phyloP scores from a whole-genome alignment of 2,797 vertebrate genomes.

The Pseudocheirus occidentalis region DNA sequence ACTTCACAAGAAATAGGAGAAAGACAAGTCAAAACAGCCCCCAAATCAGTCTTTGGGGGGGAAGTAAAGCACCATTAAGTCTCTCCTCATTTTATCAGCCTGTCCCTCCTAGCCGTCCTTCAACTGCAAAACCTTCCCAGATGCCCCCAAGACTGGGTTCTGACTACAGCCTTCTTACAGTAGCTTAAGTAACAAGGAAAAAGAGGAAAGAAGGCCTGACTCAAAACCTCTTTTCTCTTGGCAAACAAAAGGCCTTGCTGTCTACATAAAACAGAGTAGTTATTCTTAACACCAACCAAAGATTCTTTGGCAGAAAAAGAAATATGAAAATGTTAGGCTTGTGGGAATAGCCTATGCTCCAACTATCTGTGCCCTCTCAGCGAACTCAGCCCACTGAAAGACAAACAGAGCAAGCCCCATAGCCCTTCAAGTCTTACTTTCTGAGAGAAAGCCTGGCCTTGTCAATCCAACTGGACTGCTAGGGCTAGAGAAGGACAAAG shows the following conservation, averaged over 20 bases:
- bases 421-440: slow-evolving; percentile 12
- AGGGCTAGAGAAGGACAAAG: background rate
- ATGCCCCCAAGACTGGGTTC: slow-evolving; percentile 48
- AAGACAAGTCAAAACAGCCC: slow-evolving; percentile 41
- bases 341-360: slow-evolving; percentile 74
- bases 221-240: slow-evolving; percentile 81
- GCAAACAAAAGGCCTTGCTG: slow-evolving; percentile 84
- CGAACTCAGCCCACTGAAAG: slow-evolving; percentile 69
- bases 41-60: slow-evolving; percentile 43
- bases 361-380: slow-evolving; percentile 73
- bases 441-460: background rate
- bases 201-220: slow-evolving; percentile 62
- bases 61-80: slow-evolving; percentile 22
- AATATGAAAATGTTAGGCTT: slow-evolving; percentile 81
- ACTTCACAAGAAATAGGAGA: slow-evolving; percentile 44
- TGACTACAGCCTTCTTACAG: slow-evolving; percentile 72
- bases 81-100: background rate
- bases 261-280: slow-evolving; percentile 80
- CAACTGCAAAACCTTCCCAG: slow-evolving; percentile 15
- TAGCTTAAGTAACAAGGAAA: slow-evolving; percentile 60
- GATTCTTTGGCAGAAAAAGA: slow-evolving; percentile 82
- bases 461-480: slow-evolving; percentile 18
- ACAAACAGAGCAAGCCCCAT: slow-evolving; percentile 59
- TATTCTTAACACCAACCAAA: slow-evolving; percentile 81
- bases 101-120: background rate